Evolutionary conservation across 2,797 vertebrate species (phyloP), one percentile per base, ranked within the genome.

Genomic region (Pipistrellus pipistrellus): DNA sequence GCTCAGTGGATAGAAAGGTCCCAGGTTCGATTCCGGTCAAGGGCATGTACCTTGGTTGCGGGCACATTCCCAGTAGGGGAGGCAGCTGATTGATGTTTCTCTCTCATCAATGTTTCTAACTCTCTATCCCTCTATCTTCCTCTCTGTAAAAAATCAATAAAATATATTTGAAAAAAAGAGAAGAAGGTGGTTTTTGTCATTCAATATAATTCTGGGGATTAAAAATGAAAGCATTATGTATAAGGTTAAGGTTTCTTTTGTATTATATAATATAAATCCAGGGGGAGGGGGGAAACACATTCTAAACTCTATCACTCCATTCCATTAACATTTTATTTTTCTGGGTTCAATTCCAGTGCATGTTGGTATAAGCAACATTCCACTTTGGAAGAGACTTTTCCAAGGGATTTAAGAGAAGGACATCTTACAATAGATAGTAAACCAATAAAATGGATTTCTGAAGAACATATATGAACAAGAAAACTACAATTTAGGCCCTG

Each of bases 401-500:
- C 25, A 48, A 66, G n/a, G 66, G 27, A 72, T 32, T 75, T 68
- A n/a, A 80, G 35, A 85, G 59, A 32, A 18, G 59, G 41, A 18
- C 57, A 78, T 46, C 8, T 80, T 85, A n/a, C n/a, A n/a, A n/a
- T n/a, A 88, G 73, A 62, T 69, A 53, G 38, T 69, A 81, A 86
- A 76, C 7, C 48, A 88, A 18, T 20, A 25, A 85, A 32, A 35
- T 51, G 21, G n/a, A 85, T 89, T 89, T 92, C 68, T 94, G 69
- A 94, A 94, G 86, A 83, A 72, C 25, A 86, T 51, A 57, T 41
- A 35, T 25, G 83, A 30, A 86, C 78, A 68, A 55, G 87, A 93
- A 84, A 85, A 64, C 46, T 88, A 48, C 10, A 51, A 73, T 23
- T 21, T 64, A 84, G 38, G n/a, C 69, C 32, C 14, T 23, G 10